Evolutionary conservation across 2,797 vertebrate species (phyloP).

Genomic region (Lutjanus campechanus): DNA sequence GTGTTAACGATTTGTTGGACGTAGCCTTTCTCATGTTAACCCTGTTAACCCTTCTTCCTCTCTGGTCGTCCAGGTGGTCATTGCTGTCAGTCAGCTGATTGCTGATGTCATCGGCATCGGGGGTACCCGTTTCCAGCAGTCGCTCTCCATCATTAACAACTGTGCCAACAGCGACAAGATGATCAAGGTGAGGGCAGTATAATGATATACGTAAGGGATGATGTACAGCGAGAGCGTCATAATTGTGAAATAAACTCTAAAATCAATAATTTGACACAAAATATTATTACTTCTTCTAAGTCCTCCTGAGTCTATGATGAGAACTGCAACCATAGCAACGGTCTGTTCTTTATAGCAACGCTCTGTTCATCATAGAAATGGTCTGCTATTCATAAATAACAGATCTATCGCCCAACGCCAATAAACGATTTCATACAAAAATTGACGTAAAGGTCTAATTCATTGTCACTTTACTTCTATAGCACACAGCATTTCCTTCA

Average conservation of each 20-base stretch:
- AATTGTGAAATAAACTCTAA: too few relatives aligned
- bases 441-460: neutral
- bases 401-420: too few relatives aligned
- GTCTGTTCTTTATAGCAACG: too few relatives aligned
- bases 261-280: too few relatives aligned
- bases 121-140: slow-evolving; percentile 97
- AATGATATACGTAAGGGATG: neutral
- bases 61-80: slow-evolving; percentile 89
- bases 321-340: too few relatives aligned
- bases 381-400: too few relatives aligned
- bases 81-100: slow-evolving; percentile 98
- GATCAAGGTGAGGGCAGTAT: slow-evolving; percentile 88
- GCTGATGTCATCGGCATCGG: slow-evolving; percentile 98
- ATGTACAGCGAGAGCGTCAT: too few relatives aligned
- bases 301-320: too few relatives aligned
- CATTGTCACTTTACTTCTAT: neutral
- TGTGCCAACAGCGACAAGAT: slow-evolving; percentile 96
- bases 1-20: too few relatives aligned
- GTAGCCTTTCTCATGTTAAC: too few relatives aligned
- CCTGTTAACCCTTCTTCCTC: neutral
- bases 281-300: too few relatives aligned
- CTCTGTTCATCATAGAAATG: too few relatives aligned
- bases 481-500: slow-evolving; percentile 96
- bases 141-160: slow-evolving; percentile 98
- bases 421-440: neutral